Evolutionary conservation across 2,113 vertebrate species (phyloP), one percentile per base, ranked within the genome.

Genomic region (Junco hyemalis): DNA sequence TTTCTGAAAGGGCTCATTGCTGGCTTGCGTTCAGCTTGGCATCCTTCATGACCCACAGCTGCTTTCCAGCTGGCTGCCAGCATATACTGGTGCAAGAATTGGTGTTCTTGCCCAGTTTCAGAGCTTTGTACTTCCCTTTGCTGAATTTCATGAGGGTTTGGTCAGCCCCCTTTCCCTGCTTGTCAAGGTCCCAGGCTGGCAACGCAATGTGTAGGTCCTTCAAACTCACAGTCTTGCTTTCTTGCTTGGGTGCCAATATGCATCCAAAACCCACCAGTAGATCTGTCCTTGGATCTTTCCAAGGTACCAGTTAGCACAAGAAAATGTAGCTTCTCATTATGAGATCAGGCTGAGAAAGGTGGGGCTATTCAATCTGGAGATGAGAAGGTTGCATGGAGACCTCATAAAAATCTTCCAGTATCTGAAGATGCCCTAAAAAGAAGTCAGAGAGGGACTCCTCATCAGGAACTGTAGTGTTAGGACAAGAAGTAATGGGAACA

Each of bases 131-230:
- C 7, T 89, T 73, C 20, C 11, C 4, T 51, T 53, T 86, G 18
- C 3, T 88, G 59, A 79, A 73, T 11, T 61, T 35, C 38, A 28
- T 31, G 9, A 53, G 11, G 16, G 19, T 60, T 36, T 28, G 63
- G 19, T 51, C 9, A 63, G 28, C 12, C 26, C 48, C 15, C 8
- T 53, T 63, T 53, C 29, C 6, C 35, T 57, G 19, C 13, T 22
- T 40, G 25, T 42, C 21, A 56, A 69, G n/a, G 20, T 81, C 16
- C 8, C 26, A 76, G 14, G 29, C 15, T 68, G 24, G 9, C 2
- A 1, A 53, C 0, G 0, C 16, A 59, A 22, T 8, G 25, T n/a
- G 5, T 25, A 22, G 21, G 14, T 22, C 14, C 18, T 63, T 70
- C 40, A 20, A 64, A 68, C 11, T 24, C 12, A 15, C 4, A 13